Percentiles rank a stretch among this genome's conserved stretches.
These are phyloP conservation scores for Peromyscus melanophrys DNA, from an alignment of 2,797 vertebrate genomes.

Conservation along the genomic window DNA sequence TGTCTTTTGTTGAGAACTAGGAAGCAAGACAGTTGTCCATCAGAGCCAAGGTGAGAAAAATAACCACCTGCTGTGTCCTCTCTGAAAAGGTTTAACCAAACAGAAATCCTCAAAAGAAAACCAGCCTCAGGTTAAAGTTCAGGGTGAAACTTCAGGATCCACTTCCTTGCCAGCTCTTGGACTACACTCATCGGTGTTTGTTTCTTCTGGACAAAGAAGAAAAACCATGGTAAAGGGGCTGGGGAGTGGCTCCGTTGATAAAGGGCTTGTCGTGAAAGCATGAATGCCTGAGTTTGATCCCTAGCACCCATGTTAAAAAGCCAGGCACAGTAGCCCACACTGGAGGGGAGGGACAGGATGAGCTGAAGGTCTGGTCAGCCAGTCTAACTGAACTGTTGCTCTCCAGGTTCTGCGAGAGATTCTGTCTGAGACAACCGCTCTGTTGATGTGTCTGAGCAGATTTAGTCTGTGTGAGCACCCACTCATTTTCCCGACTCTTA, in stretches of 20 bases:
- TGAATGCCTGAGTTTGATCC: not conserved
- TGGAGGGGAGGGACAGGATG: not conserved
- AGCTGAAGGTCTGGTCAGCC: not conserved
- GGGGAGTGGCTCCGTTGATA: not conserved
- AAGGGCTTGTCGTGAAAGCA: not conserved
- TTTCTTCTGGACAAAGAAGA: conserved; percentile 15
- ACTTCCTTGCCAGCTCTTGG: not conserved
- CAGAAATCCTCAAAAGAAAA: not conserved
- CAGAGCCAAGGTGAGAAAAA: conserved; percentile 19
- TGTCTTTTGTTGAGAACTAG: conserved; percentile 48
- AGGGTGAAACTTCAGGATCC: not conserved
- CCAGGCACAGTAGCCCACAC: not conserved
- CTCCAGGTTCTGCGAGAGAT: not conserved
- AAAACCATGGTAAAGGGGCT: too few species aligned
- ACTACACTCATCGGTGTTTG: not conserved
- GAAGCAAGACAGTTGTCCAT: conserved; percentile 16
- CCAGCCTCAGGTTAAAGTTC: not conserved
- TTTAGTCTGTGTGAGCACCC: not conserved
- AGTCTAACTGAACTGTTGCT: not conserved
- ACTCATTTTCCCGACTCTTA: not conserved
- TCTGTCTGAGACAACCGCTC: not conserved
- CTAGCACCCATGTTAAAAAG: not conserved
- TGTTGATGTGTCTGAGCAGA: not conserved
- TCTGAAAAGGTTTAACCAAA: not conserved
- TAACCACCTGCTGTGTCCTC: not conserved